Evolutionary conservation across 1,140 invertebrate species (phyloP).

Genomic region (Theocolax elegans): DNA sequence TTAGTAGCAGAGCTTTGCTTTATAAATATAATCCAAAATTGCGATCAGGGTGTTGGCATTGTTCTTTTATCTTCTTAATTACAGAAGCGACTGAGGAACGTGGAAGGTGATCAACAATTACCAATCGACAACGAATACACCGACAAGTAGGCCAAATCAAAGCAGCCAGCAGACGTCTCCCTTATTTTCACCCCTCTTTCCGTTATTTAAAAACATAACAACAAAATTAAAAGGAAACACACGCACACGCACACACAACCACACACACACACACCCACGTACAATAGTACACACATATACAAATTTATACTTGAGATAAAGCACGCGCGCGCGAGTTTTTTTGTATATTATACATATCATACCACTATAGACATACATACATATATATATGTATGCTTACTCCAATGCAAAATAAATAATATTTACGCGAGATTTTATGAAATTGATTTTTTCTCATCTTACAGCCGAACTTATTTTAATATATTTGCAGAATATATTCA

Average conservation of each 20-base stretch:
- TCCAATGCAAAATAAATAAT: too few relatives aligned
- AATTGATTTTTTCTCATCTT: too few relatives aligned
- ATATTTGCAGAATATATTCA: too few relatives aligned
- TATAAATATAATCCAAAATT: slow-evolving; percentile 4
- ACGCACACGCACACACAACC: neutral
- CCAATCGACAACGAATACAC: slow-evolving; percentile 51
- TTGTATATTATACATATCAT: slow-evolving; percentile 34
- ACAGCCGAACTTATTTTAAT: too few relatives aligned
- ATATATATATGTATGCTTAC: too few relatives aligned
- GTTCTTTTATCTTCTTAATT: slow-evolving; percentile 55
- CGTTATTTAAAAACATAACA: slow-evolving; percentile 19
- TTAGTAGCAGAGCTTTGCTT: neutral
- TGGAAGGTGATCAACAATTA: slow-evolving; percentile 48
- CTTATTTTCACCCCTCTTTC: too few relatives aligned
- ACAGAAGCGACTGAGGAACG: slow-evolving; percentile 61
- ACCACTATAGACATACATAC: too few relatives aligned
- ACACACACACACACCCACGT: too few relatives aligned
- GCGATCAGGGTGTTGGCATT: slow-evolving; percentile 33
- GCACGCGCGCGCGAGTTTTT: slow-evolving; percentile 6
- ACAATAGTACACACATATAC: too few relatives aligned
- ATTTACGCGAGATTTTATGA: too few relatives aligned
- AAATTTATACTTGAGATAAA: too few relatives aligned
- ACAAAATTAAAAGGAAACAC: neutral
- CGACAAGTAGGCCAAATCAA: slow-evolving; percentile 51
- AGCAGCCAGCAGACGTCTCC: slow-evolving; percentile 37